phyloP scores from a whole-genome alignment of 2,888 invertebrate species.

The Amiota communis region DNA sequence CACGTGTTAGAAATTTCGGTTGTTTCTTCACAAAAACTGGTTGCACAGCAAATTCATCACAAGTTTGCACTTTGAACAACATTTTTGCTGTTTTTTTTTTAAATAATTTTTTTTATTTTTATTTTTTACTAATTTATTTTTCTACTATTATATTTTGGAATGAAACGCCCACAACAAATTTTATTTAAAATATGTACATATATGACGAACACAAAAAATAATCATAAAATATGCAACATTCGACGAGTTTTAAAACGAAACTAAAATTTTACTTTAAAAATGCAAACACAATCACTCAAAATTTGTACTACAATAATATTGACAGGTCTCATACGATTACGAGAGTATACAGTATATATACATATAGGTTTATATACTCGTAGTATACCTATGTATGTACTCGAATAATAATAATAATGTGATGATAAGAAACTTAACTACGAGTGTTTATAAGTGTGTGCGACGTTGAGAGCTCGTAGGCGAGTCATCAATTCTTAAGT shows the following conservation, averaged over 20 bases:
- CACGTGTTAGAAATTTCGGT: conserved; percentile 81
- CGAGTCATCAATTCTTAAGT: no score
- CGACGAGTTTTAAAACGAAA: neutral
- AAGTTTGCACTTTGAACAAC: conserved; percentile 49
- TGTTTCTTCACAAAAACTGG: conserved; percentile 74
- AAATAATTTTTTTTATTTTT: neutral
- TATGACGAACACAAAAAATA: neutral
- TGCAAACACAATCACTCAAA: conserved; percentile 3
- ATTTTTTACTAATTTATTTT: neutral
- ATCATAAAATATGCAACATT: neutral
- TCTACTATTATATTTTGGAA: neutral
- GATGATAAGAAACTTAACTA: no score
- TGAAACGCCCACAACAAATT: neutral
- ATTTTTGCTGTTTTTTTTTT: conserved; percentile 37
- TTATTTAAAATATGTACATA: neutral
- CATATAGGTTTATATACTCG: neutral
- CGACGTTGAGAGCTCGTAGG: no score
- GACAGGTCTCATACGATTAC: neutral
- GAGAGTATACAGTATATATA: neutral
- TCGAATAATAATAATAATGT: no score
- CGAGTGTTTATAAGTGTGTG: no score
- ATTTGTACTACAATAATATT: neutral
- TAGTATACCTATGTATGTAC: neutral
- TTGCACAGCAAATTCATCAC: conserved; percentile 66
- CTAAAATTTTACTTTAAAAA: neutral